phyloP scores from a whole-genome alignment of 2,888 invertebrate genomes.

The Lepas anatifera region DNA sequence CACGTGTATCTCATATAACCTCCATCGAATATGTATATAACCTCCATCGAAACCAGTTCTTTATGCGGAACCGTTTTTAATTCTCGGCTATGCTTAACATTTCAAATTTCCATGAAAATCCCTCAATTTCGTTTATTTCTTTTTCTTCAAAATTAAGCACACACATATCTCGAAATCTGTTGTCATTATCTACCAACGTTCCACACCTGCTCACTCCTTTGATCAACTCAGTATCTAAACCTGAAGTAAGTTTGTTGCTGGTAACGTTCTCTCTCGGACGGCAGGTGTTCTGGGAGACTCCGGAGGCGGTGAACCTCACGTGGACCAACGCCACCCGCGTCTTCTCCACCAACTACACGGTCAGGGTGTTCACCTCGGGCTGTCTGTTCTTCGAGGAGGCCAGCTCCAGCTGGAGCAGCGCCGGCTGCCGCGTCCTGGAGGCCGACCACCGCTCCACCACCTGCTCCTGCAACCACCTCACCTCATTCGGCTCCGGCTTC shows the following conservation, averaged over 20 bases:
- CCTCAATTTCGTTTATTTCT: background rate
- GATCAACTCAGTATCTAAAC: background rate
- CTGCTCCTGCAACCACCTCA: conserved; percentile 31
- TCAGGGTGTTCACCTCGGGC: conserved; percentile 32
- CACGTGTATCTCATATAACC: no score
- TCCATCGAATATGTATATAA: no score
- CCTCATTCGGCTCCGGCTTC: conserved; percentile 38
- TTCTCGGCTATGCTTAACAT: background rate
- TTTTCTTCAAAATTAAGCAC: background rate
- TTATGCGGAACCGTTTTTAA: no score
- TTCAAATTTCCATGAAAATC: background rate
- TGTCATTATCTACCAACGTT: no score
- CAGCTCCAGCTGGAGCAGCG: conserved; percentile 28
- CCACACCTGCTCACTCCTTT: background rate
- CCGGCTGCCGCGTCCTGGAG: conserved; percentile 27
- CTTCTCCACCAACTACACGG: conserved; percentile 31
- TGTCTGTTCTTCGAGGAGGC: conserved; percentile 32
- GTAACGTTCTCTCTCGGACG: background rate
- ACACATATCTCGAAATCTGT: background rate
- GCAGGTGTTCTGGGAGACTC: conserved; percentile 7
- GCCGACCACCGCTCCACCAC: conserved; percentile 18
- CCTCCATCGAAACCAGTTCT: no score
- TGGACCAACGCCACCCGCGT: conserved; percentile 27
- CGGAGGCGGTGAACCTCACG: conserved; percentile 25
- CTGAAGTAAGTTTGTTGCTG: no score